Evolutionary conservation across 2,113 vertebrate genomes (phyloP), one percentile per base, ranked within the genome.

Genomic region (Phalacrocorax carbo): DNA sequence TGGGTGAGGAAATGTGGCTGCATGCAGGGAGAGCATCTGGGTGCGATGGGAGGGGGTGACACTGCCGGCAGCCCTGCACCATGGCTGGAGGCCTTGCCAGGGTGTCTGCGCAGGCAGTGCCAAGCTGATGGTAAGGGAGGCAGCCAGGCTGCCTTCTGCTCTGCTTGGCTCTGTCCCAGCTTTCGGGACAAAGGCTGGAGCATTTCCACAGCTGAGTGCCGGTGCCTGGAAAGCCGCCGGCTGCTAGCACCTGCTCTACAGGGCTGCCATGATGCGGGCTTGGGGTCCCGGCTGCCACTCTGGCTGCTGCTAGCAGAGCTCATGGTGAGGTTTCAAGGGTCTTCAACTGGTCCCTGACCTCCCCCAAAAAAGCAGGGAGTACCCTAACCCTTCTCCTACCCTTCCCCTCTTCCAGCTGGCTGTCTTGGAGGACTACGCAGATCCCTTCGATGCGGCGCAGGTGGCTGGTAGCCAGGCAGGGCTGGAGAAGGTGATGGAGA

Each of bases 341-440:
- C 38, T 75, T 60, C 55, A 40, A 5, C 27, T 38, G 44, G 52
- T 65, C 32, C 46, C 30, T 84, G 10, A 60, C 2, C 7, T 11
- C 13, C 13, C 19, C 5, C 20, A 0, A 26, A 65, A 86, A 66
- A 30, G 13, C 46, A 83, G 10, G 54, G 42, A 48, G 40, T 75
- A 20, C 25, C n/a, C 70, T 93, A 86, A 97, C 26, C 38, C 23
- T 80, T 94, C 72, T 87, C 5, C 32, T 22, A 3, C 54, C 55
- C 19, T 76, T 57, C 26, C 70, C 46, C 55, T 81, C 73, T 88
- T 95, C 32, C 97, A 99, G 99, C 96, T 99, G 94, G 98, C 99
- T 93, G 99, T 99, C 89, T 97, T 99, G 80, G 99, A 99, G 96
- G 99, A 99, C 97, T 99, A 99, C 1, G 99, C 99, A 1, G 99